Percentiles rank a stretch among this genome's conserved stretches.
Conservation (phyloP, 2,888 invertebrate species). For the Nemotelus pantherinus region DNA sequence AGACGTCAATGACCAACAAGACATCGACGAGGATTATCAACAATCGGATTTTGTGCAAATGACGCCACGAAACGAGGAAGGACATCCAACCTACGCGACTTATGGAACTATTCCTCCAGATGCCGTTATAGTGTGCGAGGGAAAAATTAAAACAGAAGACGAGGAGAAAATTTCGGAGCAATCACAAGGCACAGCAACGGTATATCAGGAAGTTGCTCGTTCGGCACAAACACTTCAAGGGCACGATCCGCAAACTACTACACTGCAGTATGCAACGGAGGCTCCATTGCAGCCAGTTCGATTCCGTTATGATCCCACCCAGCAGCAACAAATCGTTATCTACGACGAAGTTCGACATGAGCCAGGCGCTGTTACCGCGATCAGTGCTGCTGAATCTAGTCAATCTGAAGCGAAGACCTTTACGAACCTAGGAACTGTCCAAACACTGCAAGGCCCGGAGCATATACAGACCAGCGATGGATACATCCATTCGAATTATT, state of each 20-base stretch:
- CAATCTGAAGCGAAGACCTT: constrained; percentile 62
- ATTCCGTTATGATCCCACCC: constrained; percentile 45
- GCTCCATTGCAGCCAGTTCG: constrained; percentile 47
- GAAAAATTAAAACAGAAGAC: constrained; percentile 61
- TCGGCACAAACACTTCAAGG: constrained; percentile 43
- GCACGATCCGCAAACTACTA: constrained; percentile 47
- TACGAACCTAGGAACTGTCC: constrained; percentile 60
- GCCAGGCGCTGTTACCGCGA: constrained; percentile 35
- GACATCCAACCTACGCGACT: constrained; percentile 42
- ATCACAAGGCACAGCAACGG: constrained; percentile 49
- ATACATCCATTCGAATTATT: constrained; percentile 44
- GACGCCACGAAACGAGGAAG: constrained; percentile 55
- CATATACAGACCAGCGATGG: constrained; percentile 37
- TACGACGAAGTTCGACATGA: constrained; percentile 52
- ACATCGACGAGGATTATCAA: constrained; percentile 53
- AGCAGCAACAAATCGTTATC: constrained; percentile 56
- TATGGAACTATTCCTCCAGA: constrained; percentile 44
- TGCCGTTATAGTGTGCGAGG: constrained; percentile 59
- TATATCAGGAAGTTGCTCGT: constrained; percentile 52
- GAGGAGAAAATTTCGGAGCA: constrained; percentile 59
- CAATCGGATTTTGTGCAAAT: constrained; percentile 49
- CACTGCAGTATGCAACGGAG: constrained; percentile 50
- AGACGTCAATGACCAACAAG: constrained; percentile 60
- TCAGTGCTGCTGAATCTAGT: constrained; percentile 56
- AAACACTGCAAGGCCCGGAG: constrained; percentile 27